Percentiles rank a stretch among this genome's conserved stretches.
phyloP scores from a whole-genome alignment of 2,797 vertebrate genomes.

The Ceryle rudis region DNA sequence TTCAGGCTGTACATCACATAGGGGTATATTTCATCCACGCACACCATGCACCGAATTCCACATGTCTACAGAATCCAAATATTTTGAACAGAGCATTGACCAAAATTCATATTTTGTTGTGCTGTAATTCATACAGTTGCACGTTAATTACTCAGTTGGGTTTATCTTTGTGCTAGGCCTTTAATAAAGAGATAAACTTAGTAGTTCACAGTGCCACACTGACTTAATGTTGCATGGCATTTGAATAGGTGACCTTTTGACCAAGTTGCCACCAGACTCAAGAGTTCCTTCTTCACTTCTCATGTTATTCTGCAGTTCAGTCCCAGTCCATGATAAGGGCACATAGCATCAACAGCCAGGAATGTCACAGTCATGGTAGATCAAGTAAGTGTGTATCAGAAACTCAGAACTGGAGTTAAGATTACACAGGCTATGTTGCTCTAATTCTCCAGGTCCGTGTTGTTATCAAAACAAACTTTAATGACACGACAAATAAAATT shows the following conservation, averaged over 20 bases:
- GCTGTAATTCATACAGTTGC: not conserved
- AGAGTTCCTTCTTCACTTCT: not conserved
- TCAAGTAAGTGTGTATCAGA: slow-evolving; percentile 59
- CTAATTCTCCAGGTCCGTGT: not conserved
- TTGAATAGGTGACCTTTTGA: not conserved
- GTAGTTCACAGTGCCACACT: not conserved
- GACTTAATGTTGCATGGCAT: not conserved
- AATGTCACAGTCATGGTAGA: slow-evolving; percentile 61
- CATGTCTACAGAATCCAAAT: not conserved
- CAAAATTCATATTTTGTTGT: not conserved
- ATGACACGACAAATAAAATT: not conserved
- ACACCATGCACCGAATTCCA: not conserved
- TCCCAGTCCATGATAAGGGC: slow-evolving; percentile 60
- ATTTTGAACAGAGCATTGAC: not conserved
- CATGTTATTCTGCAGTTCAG: not conserved
- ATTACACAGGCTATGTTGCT: not conserved
- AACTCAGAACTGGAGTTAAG: not conserved
- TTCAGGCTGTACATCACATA: not conserved
- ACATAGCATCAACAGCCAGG: slow-evolving; percentile 47
- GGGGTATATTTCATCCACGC: not conserved
- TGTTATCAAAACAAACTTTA: not conserved
- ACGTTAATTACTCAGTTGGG: not conserved
- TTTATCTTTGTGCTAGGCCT: not conserved
- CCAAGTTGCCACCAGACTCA: not conserved
- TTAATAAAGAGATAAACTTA: not conserved